phyloP scores from a whole-genome alignment of 2,888 invertebrate genomes.

The Nineta flava region DNA sequence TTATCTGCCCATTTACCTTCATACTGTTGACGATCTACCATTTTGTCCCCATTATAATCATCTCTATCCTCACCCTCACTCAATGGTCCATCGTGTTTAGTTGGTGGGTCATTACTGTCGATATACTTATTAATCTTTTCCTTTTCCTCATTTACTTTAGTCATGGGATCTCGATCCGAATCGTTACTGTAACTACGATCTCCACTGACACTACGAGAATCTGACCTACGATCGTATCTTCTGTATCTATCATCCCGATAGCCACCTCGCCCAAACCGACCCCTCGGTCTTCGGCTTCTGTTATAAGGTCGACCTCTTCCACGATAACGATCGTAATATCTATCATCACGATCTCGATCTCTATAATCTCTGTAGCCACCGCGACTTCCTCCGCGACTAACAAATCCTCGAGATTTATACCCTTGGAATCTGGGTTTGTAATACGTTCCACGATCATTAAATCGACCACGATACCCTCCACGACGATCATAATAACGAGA shows the following conservation, averaged over 20 bases:
- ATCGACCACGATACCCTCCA: constrained; percentile 31
- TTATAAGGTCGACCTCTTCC: constrained; percentile 25
- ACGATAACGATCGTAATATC: constrained; percentile 20
- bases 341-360: constrained; percentile 19
- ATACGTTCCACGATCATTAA: constrained; percentile 58
- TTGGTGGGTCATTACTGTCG: constrained; percentile 25
- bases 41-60: constrained; percentile 30
- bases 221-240: constrained; percentile 36
- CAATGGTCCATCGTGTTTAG: constrained; percentile 36
- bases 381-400: constrained; percentile 29
- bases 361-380: constrained; percentile 23
- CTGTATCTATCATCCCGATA: constrained; percentile 54
- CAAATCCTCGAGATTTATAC: constrained; percentile 27
- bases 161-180: constrained; percentile 29
- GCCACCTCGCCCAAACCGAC: constrained; percentile 25
- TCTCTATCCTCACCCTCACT: constrained; percentile 42
- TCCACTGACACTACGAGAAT: constrained; percentile 41
- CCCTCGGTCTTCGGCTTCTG: constrained; percentile 20
- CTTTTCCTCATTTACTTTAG: constrained; percentile 33
- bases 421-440: constrained; percentile 64
- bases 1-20: constrained; percentile 51
- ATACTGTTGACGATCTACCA: constrained; percentile 44
- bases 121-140: constrained; percentile 41
- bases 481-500: constrained; percentile 35
- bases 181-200: constrained; percentile 22